A percentile compares a stretch with the other conserved stretches of the same genome.
These are phyloP conservation scores for Accipiter virgatus DNA, from an alignment of 2,113 vertebrate species.

Conservation along the genomic window DNA sequence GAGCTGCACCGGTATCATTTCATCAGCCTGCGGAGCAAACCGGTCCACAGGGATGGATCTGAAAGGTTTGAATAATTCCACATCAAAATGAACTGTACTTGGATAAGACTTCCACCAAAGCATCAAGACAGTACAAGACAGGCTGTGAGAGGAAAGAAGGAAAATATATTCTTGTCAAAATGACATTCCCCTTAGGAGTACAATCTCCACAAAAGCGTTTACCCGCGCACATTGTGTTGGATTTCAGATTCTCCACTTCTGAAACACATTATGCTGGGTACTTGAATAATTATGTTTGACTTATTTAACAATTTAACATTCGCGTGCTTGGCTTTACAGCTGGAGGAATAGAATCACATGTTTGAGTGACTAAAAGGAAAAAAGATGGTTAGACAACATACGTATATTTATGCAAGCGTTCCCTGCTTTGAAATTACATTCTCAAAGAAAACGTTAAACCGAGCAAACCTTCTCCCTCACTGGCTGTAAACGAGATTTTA, in stretches of 20 bases:
- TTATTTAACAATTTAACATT: slow-evolving; percentile 22
- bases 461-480: not conserved
- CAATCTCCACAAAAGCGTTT: not conserved
- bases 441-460: accelerated
- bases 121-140: not conserved
- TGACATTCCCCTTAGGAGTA: slow-evolving; percentile 15
- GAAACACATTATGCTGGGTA: not conserved
- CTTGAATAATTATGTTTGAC: not conserved
- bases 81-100: not conserved
- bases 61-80: slow-evolving; percentile 40
- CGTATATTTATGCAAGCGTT: not conserved
- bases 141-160: not conserved
- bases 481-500: not conserved
- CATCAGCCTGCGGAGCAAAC: not conserved
- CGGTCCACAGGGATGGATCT: not conserved
- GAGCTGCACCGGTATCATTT: not conserved
- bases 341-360: not conserved
- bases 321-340: not conserved
- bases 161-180: slow-evolving; percentile 11
- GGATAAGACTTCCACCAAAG: not conserved
- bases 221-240: not conserved
- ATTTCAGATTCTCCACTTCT: not conserved
- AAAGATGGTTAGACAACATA: not conserved
- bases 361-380: not conserved
- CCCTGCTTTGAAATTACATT: not conserved